Conservation (phyloP, 2,888 invertebrate genomes). For the Zonitis immaculata region DNA sequence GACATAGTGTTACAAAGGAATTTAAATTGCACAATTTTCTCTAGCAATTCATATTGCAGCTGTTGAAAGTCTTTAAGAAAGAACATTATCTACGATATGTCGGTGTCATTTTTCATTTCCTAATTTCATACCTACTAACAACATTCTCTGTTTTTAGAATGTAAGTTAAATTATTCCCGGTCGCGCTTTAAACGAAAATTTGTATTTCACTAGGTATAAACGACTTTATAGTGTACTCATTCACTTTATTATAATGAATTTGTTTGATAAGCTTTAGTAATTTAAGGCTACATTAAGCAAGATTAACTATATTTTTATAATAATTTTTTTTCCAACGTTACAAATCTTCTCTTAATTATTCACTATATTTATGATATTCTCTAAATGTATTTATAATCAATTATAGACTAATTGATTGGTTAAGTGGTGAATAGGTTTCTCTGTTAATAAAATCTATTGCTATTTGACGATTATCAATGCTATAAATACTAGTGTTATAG, state of each 20-base stretch:
- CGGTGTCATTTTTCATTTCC: constrained; percentile 19
- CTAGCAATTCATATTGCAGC: constrained; percentile 22
- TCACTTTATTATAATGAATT: constrained; percentile 9
- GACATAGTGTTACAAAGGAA: constrained; percentile 16
- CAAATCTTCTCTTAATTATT: no score
- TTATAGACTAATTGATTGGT: no score
- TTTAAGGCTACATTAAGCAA: constrained; percentile 13
- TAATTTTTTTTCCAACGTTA: no score
- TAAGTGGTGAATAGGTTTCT: no score
- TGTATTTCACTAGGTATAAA: constrained; percentile 16
- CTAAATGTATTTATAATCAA: no score
- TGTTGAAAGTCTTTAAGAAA: constrained; percentile 20
- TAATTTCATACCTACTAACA: constrained; percentile 15
- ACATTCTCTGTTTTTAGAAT: background rate
- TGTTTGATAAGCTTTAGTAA: constrained; percentile 10
- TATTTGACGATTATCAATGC: no score
- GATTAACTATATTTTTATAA: no score
- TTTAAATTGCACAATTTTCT: constrained; percentile 26
- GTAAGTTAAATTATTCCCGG: constrained; percentile 16
- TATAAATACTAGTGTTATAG: no score
- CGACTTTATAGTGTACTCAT: constrained; percentile 10
- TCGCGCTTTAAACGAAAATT: constrained; percentile 14
- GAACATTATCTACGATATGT: constrained; percentile 20
- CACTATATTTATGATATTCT: no score
- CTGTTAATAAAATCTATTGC: no score